Evolutionary conservation across 2,888 invertebrate species (phyloP), one percentile per base, ranked within the genome.

Genomic region (Gasteruption jaculator): DNA sequence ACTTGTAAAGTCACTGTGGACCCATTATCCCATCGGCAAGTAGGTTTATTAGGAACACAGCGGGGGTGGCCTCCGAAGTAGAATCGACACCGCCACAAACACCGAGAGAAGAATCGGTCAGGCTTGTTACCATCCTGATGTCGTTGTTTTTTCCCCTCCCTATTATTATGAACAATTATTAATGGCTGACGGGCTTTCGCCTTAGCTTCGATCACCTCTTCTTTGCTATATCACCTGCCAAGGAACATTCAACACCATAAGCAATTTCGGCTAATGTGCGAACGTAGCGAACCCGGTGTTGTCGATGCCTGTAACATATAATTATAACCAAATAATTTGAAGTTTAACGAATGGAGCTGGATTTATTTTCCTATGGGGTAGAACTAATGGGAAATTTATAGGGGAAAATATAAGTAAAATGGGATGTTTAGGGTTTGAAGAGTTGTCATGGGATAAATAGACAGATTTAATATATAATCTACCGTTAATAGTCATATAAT

Each of bases 21-120:
- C 61, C 65, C 62, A 69, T 69, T 69, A 69, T 65, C 62, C 60
- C 60, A 53, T 57, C 60, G 53, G 60, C 65, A 64, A 65, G 63
- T 67, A 60, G 62, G 65, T 67, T 67, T 67, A 69, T 69, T 68
- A 68, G 65, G 60, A 63, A 62, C 68, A 52, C 68, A 69, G 67
- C 68, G 69, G 69, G 69, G 68, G 66, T 66, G 66, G 68, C 59
- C 61, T 53, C 54, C 54, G 57, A 52, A 51, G 52, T 54, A 56
- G 59, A 58, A 65, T 62, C 65, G 62, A 63, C 63, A 63, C 63
- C 63, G 50, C 53, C 57, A 52, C 54, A 45, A 41, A 35, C 52
- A 43, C 16, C 52, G 34, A n/a, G 27, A 21, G 37, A 37, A 50
- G 62, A 66, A 66, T 67, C 66, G 63, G 65, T 67, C 64, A 67